Evolutionary conservation across 2,113 vertebrate species (phyloP).

Genomic region (Lophura nycthemera): DNA sequence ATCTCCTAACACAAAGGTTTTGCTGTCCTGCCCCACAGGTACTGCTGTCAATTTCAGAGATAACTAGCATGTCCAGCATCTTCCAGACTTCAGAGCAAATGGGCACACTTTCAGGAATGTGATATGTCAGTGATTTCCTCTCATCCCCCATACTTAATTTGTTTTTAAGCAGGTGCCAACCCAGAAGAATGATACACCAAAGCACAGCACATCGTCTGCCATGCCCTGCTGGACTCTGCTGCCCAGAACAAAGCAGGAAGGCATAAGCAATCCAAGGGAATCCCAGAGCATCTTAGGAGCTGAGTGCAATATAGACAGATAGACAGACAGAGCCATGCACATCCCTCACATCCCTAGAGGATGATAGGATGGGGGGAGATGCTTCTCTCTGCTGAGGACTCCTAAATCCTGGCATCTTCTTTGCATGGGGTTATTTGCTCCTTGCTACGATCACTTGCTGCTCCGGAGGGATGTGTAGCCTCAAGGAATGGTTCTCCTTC

Average conservation of each 20-base stretch:
- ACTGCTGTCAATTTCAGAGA: background rate
- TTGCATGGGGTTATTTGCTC: background rate
- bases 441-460: background rate
- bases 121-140: background rate
- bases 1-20: background rate
- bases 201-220: background rate
- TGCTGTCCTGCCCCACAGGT: background rate
- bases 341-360: background rate
- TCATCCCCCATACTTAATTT: background rate
- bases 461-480: background rate
- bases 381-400: background rate
- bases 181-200: background rate
- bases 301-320: too few species aligned
- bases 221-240: background rate
- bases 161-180: background rate
- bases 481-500: background rate
- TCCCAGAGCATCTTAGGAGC: background rate
- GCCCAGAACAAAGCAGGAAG: background rate
- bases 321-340: rapidly evolving
- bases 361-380: background rate
- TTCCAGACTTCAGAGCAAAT: background rate
- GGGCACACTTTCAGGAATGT: background rate
- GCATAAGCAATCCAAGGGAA: background rate
- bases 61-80: background rate
- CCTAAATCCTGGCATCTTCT: background rate